Evolutionary conservation across 2,113 vertebrate genomes (phyloP).

Genomic region (Mastomys coucha): DNA sequence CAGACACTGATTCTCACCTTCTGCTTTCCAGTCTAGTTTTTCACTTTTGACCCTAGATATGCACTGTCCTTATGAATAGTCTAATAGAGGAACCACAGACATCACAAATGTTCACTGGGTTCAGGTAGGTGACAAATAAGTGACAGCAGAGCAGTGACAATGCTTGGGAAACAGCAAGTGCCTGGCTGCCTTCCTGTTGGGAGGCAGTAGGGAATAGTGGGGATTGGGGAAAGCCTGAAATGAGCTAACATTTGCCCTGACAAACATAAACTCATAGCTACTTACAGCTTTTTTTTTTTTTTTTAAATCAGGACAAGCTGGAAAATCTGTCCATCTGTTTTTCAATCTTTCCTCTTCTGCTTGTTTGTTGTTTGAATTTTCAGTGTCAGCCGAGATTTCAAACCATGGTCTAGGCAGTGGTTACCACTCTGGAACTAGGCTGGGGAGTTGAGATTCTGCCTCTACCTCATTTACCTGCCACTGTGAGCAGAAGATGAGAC

Average conservation of each 20-base stretch:
- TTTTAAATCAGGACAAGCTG: not conserved
- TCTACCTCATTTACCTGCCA: not conserved
- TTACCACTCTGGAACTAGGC: not conserved
- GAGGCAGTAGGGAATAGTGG: not conserved
- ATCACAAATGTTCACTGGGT: not conserved
- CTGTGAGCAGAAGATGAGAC: not conserved
- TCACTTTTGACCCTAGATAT: not conserved
- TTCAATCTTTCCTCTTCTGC: not conserved
- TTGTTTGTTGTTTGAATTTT: not conserved
- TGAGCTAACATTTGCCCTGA: not conserved
- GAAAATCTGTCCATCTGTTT: not conserved
- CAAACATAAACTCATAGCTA: not conserved
- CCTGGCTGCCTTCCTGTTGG: not conserved
- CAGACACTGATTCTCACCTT: not conserved
- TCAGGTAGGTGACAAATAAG: not conserved
- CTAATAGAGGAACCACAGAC: not conserved
- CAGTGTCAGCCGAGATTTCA: conserved; percentile 15
- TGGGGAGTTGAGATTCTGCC: not conserved
- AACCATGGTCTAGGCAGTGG: not conserved
- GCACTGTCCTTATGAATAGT: not conserved
- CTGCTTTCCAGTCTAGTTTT: not conserved
- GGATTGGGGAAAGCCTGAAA: not conserved
- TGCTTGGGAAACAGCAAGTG: fast-evolving
- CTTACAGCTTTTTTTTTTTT: not conserved
- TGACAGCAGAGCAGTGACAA: not conserved